phyloP scores from a whole-genome alignment of 1,140 invertebrate species.

The Drosophila mauritiana region DNA sequence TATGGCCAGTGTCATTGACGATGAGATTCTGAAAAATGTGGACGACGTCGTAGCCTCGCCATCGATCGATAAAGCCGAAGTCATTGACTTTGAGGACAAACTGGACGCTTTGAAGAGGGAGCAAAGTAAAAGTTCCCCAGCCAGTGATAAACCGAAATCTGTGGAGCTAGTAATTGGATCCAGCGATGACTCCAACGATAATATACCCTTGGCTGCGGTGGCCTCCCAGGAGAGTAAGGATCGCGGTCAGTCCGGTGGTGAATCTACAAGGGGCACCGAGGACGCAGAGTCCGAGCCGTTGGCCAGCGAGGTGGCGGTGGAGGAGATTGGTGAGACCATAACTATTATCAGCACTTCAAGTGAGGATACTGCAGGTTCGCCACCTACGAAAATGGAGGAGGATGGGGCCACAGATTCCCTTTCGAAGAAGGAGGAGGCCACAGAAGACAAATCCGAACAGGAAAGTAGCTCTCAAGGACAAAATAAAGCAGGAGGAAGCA shows the following conservation, averaged over 20 bases:
- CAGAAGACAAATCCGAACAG: background rate
- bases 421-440: constrained; percentile 10
- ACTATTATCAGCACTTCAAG: constrained; percentile 67
- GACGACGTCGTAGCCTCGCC: constrained; percentile 54
- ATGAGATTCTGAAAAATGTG: constrained; percentile 72
- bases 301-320: constrained; percentile 48
- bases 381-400: constrained; percentile 18
- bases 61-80: constrained; percentile 32
- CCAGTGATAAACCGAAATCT: constrained; percentile 39
- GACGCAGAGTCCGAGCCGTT: constrained; percentile 32
- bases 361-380: constrained; percentile 51
- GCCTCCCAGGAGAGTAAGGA: constrained; percentile 62
- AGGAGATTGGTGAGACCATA: constrained; percentile 59
- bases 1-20: constrained; percentile 71
- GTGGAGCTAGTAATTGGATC: constrained; percentile 65
- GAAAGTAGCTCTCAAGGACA: background rate
- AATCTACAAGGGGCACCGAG: constrained; percentile 14
- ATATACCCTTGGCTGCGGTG: constrained; percentile 70
- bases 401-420: background rate
- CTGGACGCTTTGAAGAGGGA: constrained; percentile 57
- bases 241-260: constrained; percentile 27
- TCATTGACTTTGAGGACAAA: constrained; percentile 64
- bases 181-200: constrained; percentile 77
- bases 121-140: constrained; percentile 22
- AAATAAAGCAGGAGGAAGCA: background rate